These are phyloP conservation scores for Agrotis clavis DNA, from an alignment of 2,888 invertebrate species.

Conservation along the genomic window DNA sequence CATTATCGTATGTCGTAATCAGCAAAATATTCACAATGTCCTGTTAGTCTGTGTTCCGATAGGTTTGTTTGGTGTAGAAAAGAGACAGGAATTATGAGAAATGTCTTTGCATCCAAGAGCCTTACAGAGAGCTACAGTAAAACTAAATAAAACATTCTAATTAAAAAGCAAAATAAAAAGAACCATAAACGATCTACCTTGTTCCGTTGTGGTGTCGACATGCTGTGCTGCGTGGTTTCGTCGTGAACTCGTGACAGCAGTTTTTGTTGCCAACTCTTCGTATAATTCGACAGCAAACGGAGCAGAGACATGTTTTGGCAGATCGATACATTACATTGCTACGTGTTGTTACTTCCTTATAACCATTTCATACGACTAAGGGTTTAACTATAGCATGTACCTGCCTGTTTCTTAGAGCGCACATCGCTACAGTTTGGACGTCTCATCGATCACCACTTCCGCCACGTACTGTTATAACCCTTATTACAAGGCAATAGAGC, in stretches of 20 bases:
- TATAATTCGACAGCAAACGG: too few relatives aligned
- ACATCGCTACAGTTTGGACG: not conserved
- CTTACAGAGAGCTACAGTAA: too few relatives aligned
- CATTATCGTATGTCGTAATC: conserved; percentile 14
- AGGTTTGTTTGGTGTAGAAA: not conserved
- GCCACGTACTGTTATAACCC: too few relatives aligned
- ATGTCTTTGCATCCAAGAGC: too few relatives aligned
- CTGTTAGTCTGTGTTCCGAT: not conserved
- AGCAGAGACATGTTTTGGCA: not conserved
- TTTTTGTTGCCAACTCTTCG: too few relatives aligned
- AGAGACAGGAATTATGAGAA: not conserved
- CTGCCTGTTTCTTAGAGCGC: not conserved
- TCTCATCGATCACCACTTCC: conserved; percentile 29
- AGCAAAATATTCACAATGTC: not conserved
- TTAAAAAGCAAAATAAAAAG: too few relatives aligned
- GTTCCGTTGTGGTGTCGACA: too few relatives aligned
- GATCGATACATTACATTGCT: not conserved
- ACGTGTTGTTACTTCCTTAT: not conserved
- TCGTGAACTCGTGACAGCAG: too few relatives aligned
- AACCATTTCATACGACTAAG: not conserved
- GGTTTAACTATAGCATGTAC: not conserved
- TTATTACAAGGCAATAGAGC: too few relatives aligned
- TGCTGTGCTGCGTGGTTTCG: too few relatives aligned
- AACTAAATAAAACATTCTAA: too few relatives aligned
- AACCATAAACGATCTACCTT: too few relatives aligned